Conservation (phyloP, 2,888 invertebrate genomes). For the Chelonus formosanus region DNA sequence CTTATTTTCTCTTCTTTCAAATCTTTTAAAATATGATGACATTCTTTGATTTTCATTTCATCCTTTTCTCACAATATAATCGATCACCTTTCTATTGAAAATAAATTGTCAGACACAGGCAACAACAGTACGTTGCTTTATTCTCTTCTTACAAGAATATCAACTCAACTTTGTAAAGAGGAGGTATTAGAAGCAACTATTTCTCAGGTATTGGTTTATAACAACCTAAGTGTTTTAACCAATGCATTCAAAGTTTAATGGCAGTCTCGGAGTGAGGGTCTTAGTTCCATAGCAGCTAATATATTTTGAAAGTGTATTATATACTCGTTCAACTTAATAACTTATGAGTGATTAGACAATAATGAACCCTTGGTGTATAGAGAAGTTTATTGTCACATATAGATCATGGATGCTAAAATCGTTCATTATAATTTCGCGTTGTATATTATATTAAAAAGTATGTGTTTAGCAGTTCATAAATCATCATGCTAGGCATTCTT, state of each 20-base stretch:
- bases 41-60: too few relatives aligned
- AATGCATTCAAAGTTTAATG: conserved; percentile 27
- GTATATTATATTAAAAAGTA: too few relatives aligned
- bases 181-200: conserved; percentile 2
- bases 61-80: too few relatives aligned
- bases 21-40: too few relatives aligned
- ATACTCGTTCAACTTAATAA: conserved; percentile 6
- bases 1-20: background rate
- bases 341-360: conserved; percentile 18
- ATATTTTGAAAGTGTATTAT: conserved; percentile 17
- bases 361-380: conserved; percentile 14
- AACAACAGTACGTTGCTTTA: too few relatives aligned
- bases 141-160: background rate
- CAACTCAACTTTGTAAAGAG: conserved; percentile 7
- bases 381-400: conserved; percentile 33
- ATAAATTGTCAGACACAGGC: too few relatives aligned
- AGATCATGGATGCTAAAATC: background rate
- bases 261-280: background rate
- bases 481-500: too few relatives aligned
- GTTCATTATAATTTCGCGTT: too few relatives aligned
- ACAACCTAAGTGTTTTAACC: conserved; percentile 22
- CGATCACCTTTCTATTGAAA: too few relatives aligned
- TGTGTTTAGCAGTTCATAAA: too few relatives aligned
- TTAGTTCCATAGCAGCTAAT: conserved; percentile 20
- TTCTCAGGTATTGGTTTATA: conserved; percentile 11